Base-by-base conservation (phyloP, 1,140 invertebrate genomes). In the Marisa cornuarietis region DNA sequence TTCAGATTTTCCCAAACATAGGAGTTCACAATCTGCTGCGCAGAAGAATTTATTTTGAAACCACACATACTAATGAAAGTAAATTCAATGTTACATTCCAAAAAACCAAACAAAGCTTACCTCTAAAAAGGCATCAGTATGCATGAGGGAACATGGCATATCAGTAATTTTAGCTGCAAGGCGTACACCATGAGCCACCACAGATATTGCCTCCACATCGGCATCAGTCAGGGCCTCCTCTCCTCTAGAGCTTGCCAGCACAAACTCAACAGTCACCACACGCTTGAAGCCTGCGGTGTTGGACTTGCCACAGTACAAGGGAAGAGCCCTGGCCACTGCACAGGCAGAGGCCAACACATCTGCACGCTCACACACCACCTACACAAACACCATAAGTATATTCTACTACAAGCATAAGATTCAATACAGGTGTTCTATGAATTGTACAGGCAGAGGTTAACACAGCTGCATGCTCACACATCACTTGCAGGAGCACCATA, bases 91-190 rank as follows among this genome's bases (percentile, higher is more conserved):
- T 26, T 52, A 42, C 31, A 42, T 2, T 4, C 26, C 42, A 58
- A 63, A 71, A 5, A 13, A 7, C 16, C 11, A 22, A 71, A 71
- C 24, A 62, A 24, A 63, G 20, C 83, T 85, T 87, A 95, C 95
- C 90, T 95, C 89, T 49, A 97, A 88, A 85, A 97, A 96, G 73
- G 93, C 91, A 87, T 95, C 93, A 1, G 96, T 95, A 85, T 95
- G 94, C 95, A 97, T 96, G 81, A 96, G 93, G 89, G 94, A 95
- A 87, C 95, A 95, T 1, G 96, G 96, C 24, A 93, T 95, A 89
- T 97, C 96, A 0, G 96, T 95, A 86, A 97, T 95, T 81, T 93
- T 92, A 11, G 96, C 95, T 2, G 95, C 92, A n/a, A 95, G 91
- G 61, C 95, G 91, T 10, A 96, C 93, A 10, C 93, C 93, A 76